Evolutionary conservation across 30 jellyfish, hydroid and myxozoan genomes (phyloP).

Genomic region (Catostylus mosaicus): DNA sequence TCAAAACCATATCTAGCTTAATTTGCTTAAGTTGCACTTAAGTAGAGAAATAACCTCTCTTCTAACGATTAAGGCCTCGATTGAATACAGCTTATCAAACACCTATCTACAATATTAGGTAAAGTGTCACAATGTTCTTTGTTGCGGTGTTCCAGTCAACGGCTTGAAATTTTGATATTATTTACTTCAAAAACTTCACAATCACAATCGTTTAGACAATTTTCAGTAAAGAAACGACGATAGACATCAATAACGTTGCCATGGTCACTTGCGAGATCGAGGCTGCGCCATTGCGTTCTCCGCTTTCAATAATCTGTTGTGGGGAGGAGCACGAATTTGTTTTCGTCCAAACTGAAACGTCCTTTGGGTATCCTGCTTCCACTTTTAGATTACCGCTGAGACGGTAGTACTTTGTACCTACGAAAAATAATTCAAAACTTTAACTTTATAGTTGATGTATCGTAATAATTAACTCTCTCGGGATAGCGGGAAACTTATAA

Average conservation of each 20-base stretch:
- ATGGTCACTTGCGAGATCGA: conserved; percentile 12
- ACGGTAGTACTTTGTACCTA: conserved; percentile 56
- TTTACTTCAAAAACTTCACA: no score
- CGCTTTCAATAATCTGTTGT: conserved; percentile 16
- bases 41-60: no score
- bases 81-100: no score
- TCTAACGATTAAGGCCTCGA: no score
- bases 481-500: no score
- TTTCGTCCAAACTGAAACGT: conserved; percentile 37
- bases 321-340: not conserved
- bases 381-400: conserved; percentile 17
- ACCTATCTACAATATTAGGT: no score
- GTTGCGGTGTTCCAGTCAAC: no score
- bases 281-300: conserved; percentile 19
- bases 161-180: no score
- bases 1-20: no score
- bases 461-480: no score
- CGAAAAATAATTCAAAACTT: not conserved
- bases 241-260: conserved; percentile 39
- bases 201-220: not conserved
- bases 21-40: no score
- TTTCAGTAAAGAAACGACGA: conserved; percentile 7
- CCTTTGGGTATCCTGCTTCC: conserved; percentile 52
- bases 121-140: no score
- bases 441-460: not conserved